phyloP scores from a whole-genome alignment of 2,888 invertebrate species.

The Drosophila ustulata region DNA sequence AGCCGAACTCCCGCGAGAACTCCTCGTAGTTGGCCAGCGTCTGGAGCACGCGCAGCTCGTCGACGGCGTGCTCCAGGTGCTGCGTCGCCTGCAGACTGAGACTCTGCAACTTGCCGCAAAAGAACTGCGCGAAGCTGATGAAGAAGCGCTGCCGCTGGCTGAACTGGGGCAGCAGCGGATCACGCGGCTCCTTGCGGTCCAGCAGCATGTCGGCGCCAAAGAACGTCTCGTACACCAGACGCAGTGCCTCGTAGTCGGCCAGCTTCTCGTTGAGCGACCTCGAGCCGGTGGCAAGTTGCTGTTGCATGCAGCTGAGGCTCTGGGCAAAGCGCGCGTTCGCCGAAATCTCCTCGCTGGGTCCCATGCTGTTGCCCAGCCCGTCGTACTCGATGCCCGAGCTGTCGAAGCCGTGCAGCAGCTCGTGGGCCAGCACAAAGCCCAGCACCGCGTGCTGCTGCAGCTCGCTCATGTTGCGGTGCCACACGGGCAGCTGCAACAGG shows the following conservation, averaged over 20 bases:
- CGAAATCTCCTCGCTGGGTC: conserved; percentile 80
- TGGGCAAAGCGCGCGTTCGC: conserved; percentile 73
- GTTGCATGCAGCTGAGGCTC: conserved; percentile 77
- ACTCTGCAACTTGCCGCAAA: conserved; percentile 78
- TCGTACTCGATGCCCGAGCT: conserved; percentile 82
- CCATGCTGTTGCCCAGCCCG: conserved; percentile 80
- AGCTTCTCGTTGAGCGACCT: conserved; percentile 80
- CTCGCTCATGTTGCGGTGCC: conserved; percentile 73
- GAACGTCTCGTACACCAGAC: conserved; percentile 78
- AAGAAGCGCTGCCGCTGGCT: conserved; percentile 80
- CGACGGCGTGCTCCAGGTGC: conserved; percentile 76
- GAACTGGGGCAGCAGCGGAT: conserved; percentile 69
- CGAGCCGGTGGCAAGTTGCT: conserved; percentile 76
- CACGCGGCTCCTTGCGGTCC: conserved; percentile 52
- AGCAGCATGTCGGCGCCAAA: conserved; percentile 58
- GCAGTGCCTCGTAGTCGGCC: conserved; percentile 82
- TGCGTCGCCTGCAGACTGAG: conserved; percentile 56
- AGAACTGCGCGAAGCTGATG: conserved; percentile 82
- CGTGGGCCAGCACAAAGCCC: conserved; percentile 81
- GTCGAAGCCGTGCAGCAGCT: conserved; percentile 82
- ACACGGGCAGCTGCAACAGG: conserved; percentile 77
- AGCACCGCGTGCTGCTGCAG: conserved; percentile 78
- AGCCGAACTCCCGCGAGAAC: conserved; percentile 77
- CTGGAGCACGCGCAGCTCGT: conserved; percentile 81
- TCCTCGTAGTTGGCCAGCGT: conserved; percentile 82